Percentiles rank a stretch among this genome's conserved stretches.
phyloP scores from a whole-genome alignment of 2,888 invertebrate species.

The Platypus cylindrus region DNA sequence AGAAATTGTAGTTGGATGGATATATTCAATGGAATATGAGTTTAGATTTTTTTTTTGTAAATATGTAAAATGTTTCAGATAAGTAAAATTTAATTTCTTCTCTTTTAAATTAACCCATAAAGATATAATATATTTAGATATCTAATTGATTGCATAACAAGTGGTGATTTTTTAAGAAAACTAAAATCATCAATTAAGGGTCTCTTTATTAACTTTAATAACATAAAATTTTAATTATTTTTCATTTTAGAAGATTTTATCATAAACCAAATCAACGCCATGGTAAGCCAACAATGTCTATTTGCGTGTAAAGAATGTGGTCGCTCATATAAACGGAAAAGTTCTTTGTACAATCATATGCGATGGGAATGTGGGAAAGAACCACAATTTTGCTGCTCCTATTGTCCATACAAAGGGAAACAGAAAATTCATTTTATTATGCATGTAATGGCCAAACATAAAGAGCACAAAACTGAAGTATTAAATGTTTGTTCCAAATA shows the following conservation, averaged over 20 bases:
- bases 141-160: too few species aligned
- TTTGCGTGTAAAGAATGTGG: constrained; percentile 23
- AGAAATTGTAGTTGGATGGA: too few species aligned
- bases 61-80: too few species aligned
- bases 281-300: constrained; percentile 11
- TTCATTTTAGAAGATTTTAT: constrained; percentile 14
- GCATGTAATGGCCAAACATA: constrained; percentile 32
- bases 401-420: constrained; percentile 29
- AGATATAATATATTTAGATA: too few species aligned
- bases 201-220: too few species aligned
- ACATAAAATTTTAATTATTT: too few species aligned
- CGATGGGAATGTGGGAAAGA: constrained; percentile 25
- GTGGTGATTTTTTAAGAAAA: too few species aligned
- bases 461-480: constrained; percentile 29
- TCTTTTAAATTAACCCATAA: too few species aligned
- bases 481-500: constrained; percentile 21
- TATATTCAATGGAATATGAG: too few species aligned
- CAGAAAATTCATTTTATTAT: constrained; percentile 32
- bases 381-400: constrained; percentile 23
- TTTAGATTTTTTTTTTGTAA: too few species aligned
- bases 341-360: constrained; percentile 23
- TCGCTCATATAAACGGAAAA: constrained; percentile 23
- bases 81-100: too few species aligned
- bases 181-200: too few species aligned
- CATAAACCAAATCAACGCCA: constrained; percentile 13